Percentiles rank a stretch among this genome's conserved stretches.
Evolutionary conservation across 2,113 vertebrate genomes (phyloP).

Genomic region (Mesoclemmys tuberculata): DNA sequence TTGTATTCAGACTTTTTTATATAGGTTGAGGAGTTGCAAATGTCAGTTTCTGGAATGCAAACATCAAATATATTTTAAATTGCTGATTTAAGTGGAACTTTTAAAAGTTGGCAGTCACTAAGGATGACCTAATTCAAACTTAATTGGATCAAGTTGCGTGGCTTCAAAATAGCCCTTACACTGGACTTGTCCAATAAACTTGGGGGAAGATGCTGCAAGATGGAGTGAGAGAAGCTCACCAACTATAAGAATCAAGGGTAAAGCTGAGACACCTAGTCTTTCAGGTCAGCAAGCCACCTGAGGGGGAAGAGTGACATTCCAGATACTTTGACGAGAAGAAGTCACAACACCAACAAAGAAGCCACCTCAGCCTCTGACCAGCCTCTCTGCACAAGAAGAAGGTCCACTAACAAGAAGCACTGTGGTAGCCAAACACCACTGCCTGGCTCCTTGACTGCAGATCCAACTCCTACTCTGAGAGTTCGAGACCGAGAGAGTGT

Average conservation of each 20-base stretch:
- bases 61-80: neutral
- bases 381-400: neutral
- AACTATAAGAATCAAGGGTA: neutral
- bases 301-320: neutral
- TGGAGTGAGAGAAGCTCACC: neutral
- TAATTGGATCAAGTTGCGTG: neutral
- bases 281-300: neutral
- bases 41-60: neutral
- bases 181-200: neutral
- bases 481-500: neutral
- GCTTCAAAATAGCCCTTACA: neutral
- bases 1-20: neutral
- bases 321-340: neutral
- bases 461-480: neutral
- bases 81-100: neutral
- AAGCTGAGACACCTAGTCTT: neutral
- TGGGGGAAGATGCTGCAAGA: rapidly evolving
- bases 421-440: neutral
- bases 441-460: neutral
- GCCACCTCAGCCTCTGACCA: neutral
- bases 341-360: neutral
- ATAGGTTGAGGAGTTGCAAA: neutral
- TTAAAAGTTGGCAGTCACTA: neutral
- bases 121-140: neutral
- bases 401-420: neutral